Evolutionary conservation across 2,888 invertebrate species (phyloP).

Genomic region (Eupelmus urozonus): DNA sequence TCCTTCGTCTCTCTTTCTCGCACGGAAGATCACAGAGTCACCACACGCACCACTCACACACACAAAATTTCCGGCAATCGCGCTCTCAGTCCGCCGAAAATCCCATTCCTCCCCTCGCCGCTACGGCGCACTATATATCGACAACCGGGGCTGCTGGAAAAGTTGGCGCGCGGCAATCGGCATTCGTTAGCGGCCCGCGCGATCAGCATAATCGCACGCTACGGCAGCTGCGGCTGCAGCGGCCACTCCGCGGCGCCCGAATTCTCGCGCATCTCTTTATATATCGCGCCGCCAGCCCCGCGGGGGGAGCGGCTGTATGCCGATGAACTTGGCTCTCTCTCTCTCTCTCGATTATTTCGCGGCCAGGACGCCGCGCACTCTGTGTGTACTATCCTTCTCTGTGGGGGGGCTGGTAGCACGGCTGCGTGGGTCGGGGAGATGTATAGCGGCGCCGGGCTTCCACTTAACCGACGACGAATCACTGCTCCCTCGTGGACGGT

Average conservation of each 20-base stretch:
- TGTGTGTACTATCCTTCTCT: too few species aligned
- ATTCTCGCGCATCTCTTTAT: neutral
- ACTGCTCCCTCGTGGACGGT: neutral
- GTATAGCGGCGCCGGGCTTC: neutral
- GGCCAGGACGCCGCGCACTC: too few species aligned
- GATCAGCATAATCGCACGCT: slow-evolving; percentile 10
- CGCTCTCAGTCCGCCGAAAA: neutral
- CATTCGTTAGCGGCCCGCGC: neutral
- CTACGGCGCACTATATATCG: neutral
- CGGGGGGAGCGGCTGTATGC: neutral
- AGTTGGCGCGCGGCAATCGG: too few species aligned
- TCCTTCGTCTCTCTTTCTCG: slow-evolving; percentile 9
- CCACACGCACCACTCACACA: neutral
- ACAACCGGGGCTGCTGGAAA: too few species aligned
- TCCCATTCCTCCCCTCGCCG: neutral
- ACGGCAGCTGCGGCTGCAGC: too few species aligned
- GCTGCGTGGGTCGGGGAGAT: neutral
- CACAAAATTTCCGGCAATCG: slow-evolving; percentile 44
- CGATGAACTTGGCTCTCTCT: neutral
- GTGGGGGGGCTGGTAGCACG: too few species aligned
- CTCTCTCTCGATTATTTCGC: neutral
- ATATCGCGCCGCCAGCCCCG: neutral
- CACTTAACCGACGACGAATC: neutral
- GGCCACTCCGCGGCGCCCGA: neutral
- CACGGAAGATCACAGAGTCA: neutral